Percentiles rank a stretch among this genome's conserved stretches.
phyloP scores from a whole-genome alignment of 2,888 invertebrate species.

The Drosophila macrospina region DNA sequence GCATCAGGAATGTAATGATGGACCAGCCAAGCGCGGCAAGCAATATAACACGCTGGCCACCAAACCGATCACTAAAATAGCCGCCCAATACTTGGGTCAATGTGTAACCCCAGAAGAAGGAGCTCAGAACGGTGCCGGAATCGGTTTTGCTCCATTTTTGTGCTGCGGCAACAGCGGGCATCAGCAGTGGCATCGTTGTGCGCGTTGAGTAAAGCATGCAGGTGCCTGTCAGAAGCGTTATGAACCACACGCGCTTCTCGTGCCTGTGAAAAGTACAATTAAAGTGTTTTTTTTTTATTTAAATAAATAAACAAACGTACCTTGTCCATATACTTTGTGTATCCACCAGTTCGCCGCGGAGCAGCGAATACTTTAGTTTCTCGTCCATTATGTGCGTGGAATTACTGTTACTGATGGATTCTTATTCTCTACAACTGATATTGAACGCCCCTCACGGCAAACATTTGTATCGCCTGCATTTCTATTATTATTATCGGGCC shows the following conservation, averaged over 20 bases:
- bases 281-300: neutral
- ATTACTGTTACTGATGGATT: conserved; percentile 23
- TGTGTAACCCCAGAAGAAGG: conserved; percentile 91
- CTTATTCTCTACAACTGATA: conserved; percentile 24
- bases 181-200: conserved; percentile 89
- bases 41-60: conserved; percentile 88
- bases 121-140: conserved; percentile 89
- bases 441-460: conserved; percentile 34
- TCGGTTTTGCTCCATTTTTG: conserved; percentile 90
- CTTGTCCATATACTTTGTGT: conserved; percentile 85
- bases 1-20: conserved; percentile 87
- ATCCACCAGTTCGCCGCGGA: conserved; percentile 85
- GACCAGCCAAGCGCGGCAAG: conserved; percentile 88
- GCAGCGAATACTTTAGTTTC: conserved; percentile 84
- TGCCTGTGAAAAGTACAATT: conserved; percentile 78
- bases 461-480: conserved; percentile 49
- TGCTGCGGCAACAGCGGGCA: conserved; percentile 88
- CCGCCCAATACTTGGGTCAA: conserved; percentile 88
- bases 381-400: conserved; percentile 77
- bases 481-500: conserved; percentile 20
- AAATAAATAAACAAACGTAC: conserved; percentile 49
- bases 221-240: conserved; percentile 88
- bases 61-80: conserved; percentile 87
- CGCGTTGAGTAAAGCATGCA: conserved; percentile 89
- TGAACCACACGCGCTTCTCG: conserved; percentile 87